Percentiles rank a stretch among this genome's conserved stretches.
Evolutionary conservation across 2,113 vertebrate genomes (phyloP).

Genomic region (Pitta sordida): DNA sequence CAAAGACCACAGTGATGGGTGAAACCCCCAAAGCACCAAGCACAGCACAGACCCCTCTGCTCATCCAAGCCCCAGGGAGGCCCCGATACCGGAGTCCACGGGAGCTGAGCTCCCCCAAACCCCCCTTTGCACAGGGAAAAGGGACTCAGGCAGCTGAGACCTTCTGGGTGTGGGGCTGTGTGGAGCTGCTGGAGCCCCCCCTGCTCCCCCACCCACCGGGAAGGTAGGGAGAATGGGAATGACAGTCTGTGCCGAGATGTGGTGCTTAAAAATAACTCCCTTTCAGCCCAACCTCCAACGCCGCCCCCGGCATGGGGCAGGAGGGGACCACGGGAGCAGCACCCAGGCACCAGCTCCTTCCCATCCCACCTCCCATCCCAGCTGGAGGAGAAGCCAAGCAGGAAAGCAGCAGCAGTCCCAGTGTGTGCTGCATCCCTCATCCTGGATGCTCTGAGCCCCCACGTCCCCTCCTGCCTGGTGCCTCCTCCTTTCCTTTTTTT

Average conservation of each 20-base stretch:
- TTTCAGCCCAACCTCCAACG: not conserved
- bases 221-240: not conserved
- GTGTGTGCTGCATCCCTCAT: accelerated
- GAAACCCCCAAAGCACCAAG: not conserved
- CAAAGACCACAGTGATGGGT: accelerated
- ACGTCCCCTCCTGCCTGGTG: accelerated
- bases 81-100: accelerated
- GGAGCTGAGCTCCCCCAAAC: not conserved
- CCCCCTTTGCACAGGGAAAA: not conserved
- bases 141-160: not conserved
- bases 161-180: accelerated
- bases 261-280: conserved; percentile 31
- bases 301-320: not conserved
- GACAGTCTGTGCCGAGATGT: not conserved
- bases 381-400: accelerated
- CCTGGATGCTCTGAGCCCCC: not conserved
- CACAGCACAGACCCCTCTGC: not conserved
- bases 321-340: not conserved
- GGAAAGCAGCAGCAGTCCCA: not conserved
- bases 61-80: not conserved
- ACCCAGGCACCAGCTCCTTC: not conserved
- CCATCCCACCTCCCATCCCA: not conserved
- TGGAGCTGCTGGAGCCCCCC: not conserved
- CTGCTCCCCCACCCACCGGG: not conserved
- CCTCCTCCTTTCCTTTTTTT: not conserved